phyloP scores from a whole-genome alignment of 2,888 invertebrate genomes.

The Agonopterix subpropinquella region DNA sequence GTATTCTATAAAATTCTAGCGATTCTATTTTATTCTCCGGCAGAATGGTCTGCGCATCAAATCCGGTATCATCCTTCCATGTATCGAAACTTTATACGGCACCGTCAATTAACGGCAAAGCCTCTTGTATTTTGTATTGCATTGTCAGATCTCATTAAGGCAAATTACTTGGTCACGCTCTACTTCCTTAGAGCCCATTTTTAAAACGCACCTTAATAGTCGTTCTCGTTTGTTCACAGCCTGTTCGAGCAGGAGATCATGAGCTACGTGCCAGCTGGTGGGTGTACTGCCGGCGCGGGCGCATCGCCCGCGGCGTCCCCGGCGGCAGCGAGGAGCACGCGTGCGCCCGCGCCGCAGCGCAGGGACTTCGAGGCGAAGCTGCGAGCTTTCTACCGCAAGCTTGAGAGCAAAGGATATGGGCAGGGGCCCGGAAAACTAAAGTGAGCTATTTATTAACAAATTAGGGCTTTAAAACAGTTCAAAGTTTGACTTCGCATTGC shows the following conservation, averaged over 20 bases:
- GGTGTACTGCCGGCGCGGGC: constrained; percentile 57
- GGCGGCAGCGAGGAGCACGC: constrained; percentile 83
- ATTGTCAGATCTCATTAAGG: no score
- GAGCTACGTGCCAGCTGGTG: constrained; percentile 91
- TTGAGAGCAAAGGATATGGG: constrained; percentile 97
- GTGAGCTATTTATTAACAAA: constrained; percentile 71
- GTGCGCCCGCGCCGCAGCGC: constrained; percentile 93
- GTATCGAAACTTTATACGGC: no score
- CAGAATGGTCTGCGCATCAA: no score
- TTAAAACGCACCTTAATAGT: background rate
- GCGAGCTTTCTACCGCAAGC: constrained; percentile 93
- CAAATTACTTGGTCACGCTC: no score
- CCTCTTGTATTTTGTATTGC: no score
- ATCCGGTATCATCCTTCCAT: no score
- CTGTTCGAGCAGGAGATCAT: constrained; percentile 99
- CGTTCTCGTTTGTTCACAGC: constrained; percentile 69
- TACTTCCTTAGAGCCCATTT: no score
- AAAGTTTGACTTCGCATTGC: background rate
- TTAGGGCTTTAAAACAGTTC: no score
- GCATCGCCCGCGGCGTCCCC: constrained; percentile 89
- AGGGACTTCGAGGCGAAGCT: constrained; percentile 97
- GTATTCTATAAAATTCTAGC: no score
- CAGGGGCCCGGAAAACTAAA: constrained; percentile 98
- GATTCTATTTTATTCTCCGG: no score
- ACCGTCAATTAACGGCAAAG: no score